phyloP scores from a whole-genome alignment of 2,888 invertebrate genomes.

The Leptothorax acervorum region DNA sequence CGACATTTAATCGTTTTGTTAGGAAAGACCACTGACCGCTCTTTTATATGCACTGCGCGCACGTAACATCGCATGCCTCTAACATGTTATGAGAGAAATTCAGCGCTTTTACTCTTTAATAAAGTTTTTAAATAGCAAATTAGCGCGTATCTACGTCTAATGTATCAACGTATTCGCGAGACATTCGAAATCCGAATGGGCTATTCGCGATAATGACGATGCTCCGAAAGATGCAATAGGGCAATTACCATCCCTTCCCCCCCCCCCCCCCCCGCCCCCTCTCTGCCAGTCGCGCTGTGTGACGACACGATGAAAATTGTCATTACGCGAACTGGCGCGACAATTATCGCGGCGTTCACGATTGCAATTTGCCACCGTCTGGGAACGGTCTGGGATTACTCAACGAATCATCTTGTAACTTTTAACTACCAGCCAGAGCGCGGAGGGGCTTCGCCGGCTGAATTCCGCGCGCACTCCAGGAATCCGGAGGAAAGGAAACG shows the following conservation, averaged over 20 bases:
- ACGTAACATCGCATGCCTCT: background rate
- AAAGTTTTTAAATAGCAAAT: conserved; percentile 7
- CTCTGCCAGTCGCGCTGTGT: conserved; percentile 70
- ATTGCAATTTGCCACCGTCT: conserved; percentile 84
- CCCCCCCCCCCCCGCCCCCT: conserved; percentile 56
- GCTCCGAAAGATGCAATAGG: conserved; percentile 82
- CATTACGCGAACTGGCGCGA: conserved; percentile 83
- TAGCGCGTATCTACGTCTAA: conserved; percentile 10
- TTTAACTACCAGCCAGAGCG: conserved; percentile 82
- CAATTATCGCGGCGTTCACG: conserved; percentile 85
- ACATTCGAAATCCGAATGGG: conserved; percentile 70
- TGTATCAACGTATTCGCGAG: conserved; percentile 60
- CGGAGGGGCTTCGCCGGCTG: conserved; percentile 59
- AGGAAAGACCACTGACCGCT: background rate
- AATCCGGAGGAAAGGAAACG: conserved; percentile 57
- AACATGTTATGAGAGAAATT: background rate
- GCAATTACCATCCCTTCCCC: conserved; percentile 78
- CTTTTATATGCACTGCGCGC: background rate
- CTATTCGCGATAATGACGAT: conserved; percentile 76
- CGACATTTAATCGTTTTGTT: background rate
- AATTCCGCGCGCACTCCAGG: conserved; percentile 66
- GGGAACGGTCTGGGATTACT: conserved; percentile 84
- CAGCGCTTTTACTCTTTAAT: background rate
- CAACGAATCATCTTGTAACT: conserved; percentile 85
- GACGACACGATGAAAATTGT: conserved; percentile 84